A percentile compares a stretch with the other conserved stretches of the same genome.
Evolutionary conservation across 2,113 vertebrate genomes (phyloP).

Genomic region (Lathamus discolor): DNA sequence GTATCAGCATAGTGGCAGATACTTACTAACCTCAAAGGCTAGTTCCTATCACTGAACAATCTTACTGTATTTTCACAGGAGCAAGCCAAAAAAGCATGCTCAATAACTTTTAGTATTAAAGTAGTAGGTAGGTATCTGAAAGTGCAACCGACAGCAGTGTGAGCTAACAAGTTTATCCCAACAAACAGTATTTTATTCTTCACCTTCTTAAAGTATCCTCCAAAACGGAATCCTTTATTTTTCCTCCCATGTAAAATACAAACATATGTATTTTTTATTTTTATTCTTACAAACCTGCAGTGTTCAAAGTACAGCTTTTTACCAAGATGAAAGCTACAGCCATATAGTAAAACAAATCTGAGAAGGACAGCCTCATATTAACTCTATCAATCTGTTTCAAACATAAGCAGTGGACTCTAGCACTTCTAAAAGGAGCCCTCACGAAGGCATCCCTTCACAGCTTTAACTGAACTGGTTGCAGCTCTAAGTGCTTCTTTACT

Average conservation of each 20-base stretch:
- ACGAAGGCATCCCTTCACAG: neutral
- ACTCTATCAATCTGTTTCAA: neutral
- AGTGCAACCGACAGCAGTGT: neutral
- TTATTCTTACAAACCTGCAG: neutral
- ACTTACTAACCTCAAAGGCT: neutral
- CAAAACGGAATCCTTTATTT: neutral
- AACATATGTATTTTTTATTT: neutral
- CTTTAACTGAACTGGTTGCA: fast-evolving
- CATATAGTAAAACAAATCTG: neutral
- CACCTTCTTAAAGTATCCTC: neutral
- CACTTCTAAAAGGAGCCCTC: neutral
- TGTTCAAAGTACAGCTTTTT: neutral
- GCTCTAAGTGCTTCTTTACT: neutral
- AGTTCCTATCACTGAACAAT: neutral
- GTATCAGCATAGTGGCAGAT: neutral
- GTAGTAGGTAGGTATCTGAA: neutral
- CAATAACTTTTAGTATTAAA: neutral
- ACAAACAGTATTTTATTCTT: neutral
- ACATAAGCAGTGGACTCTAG: neutral
- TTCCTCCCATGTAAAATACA: neutral
- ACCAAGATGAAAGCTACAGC: neutral
- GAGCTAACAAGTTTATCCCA: neutral
- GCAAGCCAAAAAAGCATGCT: neutral
- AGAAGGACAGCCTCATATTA: neutral
- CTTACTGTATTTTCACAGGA: neutral